Evolutionary conservation across 2,888 invertebrate species (phyloP).

Genomic region (Tipula unca): DNA sequence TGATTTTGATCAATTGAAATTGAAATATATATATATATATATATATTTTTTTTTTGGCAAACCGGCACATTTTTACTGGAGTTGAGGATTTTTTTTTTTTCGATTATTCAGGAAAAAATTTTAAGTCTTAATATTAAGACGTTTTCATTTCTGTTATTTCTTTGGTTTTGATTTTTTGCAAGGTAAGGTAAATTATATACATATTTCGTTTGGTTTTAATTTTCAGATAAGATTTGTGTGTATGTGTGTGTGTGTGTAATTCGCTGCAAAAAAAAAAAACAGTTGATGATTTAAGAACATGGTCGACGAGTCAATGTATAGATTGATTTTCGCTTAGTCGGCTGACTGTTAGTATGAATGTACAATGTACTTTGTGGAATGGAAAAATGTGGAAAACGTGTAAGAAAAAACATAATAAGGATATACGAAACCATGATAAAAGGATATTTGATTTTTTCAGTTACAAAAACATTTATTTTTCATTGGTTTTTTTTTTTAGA

Average conservation of each 20-base stretch:
- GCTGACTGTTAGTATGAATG: not conserved
- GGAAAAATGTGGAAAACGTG: not conserved
- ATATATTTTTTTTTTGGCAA: not conserved
- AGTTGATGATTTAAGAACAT: not conserved
- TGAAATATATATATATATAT: not conserved
- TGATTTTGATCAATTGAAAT: not conserved
- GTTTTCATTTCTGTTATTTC: not conserved
- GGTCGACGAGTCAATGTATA: not conserved
- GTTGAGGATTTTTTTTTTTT: too few species aligned
- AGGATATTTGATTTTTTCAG: not conserved
- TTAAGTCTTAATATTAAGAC: not conserved
- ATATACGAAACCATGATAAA: not conserved
- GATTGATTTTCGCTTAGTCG: not conserved
- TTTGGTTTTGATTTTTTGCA: not conserved
- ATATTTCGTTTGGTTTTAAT: not conserved
- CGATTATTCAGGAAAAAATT: not conserved
- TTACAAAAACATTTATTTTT: not conserved
- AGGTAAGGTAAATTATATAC: not conserved
- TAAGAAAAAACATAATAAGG: not conserved
- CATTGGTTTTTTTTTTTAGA: not conserved
- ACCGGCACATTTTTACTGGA: not conserved
- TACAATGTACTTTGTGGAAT: not conserved
- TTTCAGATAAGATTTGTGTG: not conserved
- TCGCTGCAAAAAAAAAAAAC: not conserved
- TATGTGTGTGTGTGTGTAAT: not conserved